phyloP scores from a whole-genome alignment of 2,888 invertebrate genomes.

The Cheilosia scutellata region DNA sequence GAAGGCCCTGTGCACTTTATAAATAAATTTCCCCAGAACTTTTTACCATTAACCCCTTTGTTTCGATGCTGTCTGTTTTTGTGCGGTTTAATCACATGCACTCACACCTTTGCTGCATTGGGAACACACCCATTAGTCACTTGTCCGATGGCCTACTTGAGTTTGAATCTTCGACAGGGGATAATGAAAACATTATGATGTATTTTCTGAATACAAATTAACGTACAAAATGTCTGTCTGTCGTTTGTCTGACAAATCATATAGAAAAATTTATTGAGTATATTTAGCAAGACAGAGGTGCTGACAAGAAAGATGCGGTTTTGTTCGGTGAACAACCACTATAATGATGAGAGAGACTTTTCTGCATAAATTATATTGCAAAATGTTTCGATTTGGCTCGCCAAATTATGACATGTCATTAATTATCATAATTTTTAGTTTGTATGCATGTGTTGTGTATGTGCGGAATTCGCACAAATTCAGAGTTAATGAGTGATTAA shows the following conservation, averaged over 20 bases:
- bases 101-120: constrained; percentile 21
- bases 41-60: constrained; percentile 11
- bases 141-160: constrained; percentile 35
- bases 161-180: constrained; percentile 6
- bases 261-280: background rate
- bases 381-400: constrained; percentile 19
- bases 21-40: constrained; percentile 61
- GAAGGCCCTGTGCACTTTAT: constrained; percentile 29
- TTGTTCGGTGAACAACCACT: background rate
- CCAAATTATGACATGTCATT: background rate
- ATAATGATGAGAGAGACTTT: background rate
- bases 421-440: background rate
- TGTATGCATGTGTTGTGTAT: background rate
- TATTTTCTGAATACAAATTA: constrained; percentile 24
- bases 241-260: constrained; percentile 38
- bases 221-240: constrained; percentile 28
- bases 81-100: background rate
- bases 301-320: constrained; percentile 10
- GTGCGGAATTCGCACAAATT: constrained; percentile 4
- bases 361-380: constrained; percentile 30
- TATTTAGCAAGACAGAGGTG: constrained; percentile 4
- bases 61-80: background rate
- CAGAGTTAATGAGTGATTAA: constrained; percentile 14
- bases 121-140: constrained; percentile 41
- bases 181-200: constrained; percentile 5